Percentiles rank a stretch among this genome's conserved stretches.
phyloP scores from a whole-genome alignment of 2,113 vertebrate species.

The Nematolebias whitei region DNA sequence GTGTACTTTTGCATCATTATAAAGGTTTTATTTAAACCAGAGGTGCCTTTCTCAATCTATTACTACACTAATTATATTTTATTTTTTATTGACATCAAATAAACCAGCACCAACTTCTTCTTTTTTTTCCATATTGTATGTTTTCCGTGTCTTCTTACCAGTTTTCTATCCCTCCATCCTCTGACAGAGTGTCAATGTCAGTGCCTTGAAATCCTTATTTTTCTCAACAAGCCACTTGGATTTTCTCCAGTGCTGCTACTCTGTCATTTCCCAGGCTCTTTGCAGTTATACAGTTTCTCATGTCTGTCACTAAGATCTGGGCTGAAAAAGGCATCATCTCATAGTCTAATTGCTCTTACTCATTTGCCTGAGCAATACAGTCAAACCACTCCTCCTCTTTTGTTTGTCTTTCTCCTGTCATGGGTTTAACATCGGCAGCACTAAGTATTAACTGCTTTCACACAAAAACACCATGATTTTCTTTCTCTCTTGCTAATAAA shows the following conservation, averaged over 20 bases:
- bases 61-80: constrained; percentile 30
- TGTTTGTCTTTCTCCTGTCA: constrained; percentile 6
- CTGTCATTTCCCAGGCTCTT: constrained; percentile 29
- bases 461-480: not conserved
- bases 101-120: constrained; percentile 15
- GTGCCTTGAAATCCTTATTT: constrained; percentile 12
- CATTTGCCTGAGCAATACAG: constrained; percentile 18
- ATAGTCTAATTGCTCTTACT: constrained; percentile 42
- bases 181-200: constrained; percentile 6
- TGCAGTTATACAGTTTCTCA: constrained; percentile 18
- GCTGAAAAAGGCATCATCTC: constrained; percentile 24
- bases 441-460: constrained; percentile 1
- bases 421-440: constrained; percentile 14
- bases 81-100: constrained; percentile 31
- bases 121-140: constrained; percentile 9
- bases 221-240: constrained; percentile 30
- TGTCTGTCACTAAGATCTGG: constrained; percentile 32
- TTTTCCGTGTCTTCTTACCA: constrained; percentile 2
- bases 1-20: constrained; percentile 29
- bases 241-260: constrained; percentile 16
- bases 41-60: constrained; percentile 19
- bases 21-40: constrained; percentile 23
- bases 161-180: constrained; percentile 1
- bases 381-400: constrained; percentile 26
- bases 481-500: not conserved